Base-by-base conservation (phyloP, 2,113 vertebrate species). In the Lophius piscatorius region DNA sequence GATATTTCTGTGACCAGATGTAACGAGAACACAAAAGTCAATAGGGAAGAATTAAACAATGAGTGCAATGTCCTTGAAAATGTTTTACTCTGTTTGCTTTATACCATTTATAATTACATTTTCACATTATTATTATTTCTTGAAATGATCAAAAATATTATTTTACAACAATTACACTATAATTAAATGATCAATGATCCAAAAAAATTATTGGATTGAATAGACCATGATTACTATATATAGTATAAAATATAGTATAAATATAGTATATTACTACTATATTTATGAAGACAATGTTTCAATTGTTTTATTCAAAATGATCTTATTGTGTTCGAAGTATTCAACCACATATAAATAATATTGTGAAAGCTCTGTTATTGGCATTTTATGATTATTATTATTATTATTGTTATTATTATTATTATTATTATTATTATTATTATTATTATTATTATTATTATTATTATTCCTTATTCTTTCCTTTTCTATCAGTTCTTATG, bases 1-100 rank as follows among this genome's bases (percentile, higher is more conserved):
- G 63, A 70, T 74, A 65, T 82, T 68, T 77, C 45, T 56, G 44
- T 66, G 34, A 63, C 60, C 48, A 71, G 59, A 73, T 82, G 61
- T 71, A 81, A 70, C 52, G 69, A 70, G 76, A 48, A 69, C 63
- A 64, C 64, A 51, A 86, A 64, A 79, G 78, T 76, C 81, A 80
- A 86, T 54, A 86, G 34, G 42, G 44, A 54, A 65, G 54, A 83
- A 73, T 78, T 76, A 74, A 24, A 17, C 21, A 52, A 44, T 81
- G 64, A 78, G 50, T 77, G 55, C 58, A 73, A 61, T 61, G 68
- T 69, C 46, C 67, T 80, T 54, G 46, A 76, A 80, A 51, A 23
- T 58, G 18, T 58, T 70, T 78, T 13, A 52, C 60, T 66, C 33
- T 61, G 16, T 24, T 8, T 9, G n/a, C n/a, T n/a, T n/a, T n/a